Evolutionary conservation across 2,797 vertebrate genomes (phyloP).

Genomic region (Triplophysa yarkandensis): DNA sequence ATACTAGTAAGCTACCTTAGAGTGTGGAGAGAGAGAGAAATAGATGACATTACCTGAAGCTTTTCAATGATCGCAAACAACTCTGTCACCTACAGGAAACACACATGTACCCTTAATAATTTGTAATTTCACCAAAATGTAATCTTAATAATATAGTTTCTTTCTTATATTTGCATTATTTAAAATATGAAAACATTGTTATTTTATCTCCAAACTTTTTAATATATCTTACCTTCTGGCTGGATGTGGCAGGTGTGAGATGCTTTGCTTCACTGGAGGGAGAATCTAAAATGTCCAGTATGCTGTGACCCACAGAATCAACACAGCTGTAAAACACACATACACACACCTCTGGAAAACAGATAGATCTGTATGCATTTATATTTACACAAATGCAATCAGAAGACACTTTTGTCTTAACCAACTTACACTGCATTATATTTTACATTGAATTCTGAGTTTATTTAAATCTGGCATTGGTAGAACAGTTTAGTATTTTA

Average conservation of each 20-base stretch:
- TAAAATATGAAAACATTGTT: background rate
- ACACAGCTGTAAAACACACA: conserved; percentile 67
- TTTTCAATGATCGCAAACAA: conserved; percentile 85
- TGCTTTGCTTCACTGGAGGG: conserved; percentile 65
- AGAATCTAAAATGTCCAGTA: conserved; percentile 73
- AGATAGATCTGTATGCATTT: background rate
- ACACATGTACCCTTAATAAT: background rate
- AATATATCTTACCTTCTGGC: conserved; percentile 70
- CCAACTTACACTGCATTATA: too few relatives aligned
- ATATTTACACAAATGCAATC: too few relatives aligned
- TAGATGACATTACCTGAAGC: conserved; percentile 77
- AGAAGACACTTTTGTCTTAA: too few relatives aligned
- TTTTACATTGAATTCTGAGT: too few relatives aligned
- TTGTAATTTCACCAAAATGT: background rate
- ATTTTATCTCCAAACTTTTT: background rate
- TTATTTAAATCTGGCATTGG: too few relatives aligned
- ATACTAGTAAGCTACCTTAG: too few relatives aligned
- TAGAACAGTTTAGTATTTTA: too few relatives aligned
- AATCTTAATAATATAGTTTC: background rate
- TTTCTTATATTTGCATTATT: background rate
- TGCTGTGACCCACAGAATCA: conserved; percentile 64
- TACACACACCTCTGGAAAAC: conserved; percentile 42
- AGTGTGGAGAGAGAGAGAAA: conserved; percentile 30
- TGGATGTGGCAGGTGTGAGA: conserved; percentile 62
- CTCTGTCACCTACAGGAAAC: conserved; percentile 74